These are phyloP conservation scores for Arnoldichthys spilopterus DNA, from an alignment of 2,797 vertebrate genomes.

Conservation along the genomic window DNA sequence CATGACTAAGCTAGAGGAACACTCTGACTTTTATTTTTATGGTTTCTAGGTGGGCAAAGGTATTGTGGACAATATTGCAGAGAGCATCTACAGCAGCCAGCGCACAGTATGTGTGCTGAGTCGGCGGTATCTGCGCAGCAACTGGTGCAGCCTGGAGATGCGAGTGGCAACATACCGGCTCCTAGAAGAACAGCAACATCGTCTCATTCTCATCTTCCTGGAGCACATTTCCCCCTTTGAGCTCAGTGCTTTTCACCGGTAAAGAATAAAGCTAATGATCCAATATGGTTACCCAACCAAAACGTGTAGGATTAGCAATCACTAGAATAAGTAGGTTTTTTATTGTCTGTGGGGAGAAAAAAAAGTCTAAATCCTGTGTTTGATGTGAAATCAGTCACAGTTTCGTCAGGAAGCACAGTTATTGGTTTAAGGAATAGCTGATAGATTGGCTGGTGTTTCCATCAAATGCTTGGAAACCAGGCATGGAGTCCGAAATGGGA, in stretches of 20 bases:
- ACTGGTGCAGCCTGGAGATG: constrained; percentile 59
- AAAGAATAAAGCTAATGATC: background rate
- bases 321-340: background rate
- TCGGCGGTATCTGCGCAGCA: constrained; percentile 53
- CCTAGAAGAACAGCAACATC: constrained; percentile 53
- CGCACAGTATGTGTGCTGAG: constrained; percentile 54
- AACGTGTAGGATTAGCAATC: background rate
- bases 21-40: background rate
- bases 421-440: background rate
- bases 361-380: background rate
- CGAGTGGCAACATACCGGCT: constrained; percentile 53
- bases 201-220: constrained; percentile 60
- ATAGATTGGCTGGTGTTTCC: background rate
- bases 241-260: constrained; percentile 57
- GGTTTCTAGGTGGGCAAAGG: constrained; percentile 52
- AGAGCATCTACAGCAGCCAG: constrained; percentile 57
- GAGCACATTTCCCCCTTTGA: constrained; percentile 61
- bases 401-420: background rate
- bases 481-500: background rate
- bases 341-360: background rate
- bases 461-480: background rate
- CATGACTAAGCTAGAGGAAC: too few relatives aligned
- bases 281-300: background rate
- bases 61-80: constrained; percentile 58
- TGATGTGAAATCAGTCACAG: background rate